These are phyloP conservation scores for Streptopelia turtur DNA, from an alignment of 2,797 vertebrate species.

Conservation along the genomic window DNA sequence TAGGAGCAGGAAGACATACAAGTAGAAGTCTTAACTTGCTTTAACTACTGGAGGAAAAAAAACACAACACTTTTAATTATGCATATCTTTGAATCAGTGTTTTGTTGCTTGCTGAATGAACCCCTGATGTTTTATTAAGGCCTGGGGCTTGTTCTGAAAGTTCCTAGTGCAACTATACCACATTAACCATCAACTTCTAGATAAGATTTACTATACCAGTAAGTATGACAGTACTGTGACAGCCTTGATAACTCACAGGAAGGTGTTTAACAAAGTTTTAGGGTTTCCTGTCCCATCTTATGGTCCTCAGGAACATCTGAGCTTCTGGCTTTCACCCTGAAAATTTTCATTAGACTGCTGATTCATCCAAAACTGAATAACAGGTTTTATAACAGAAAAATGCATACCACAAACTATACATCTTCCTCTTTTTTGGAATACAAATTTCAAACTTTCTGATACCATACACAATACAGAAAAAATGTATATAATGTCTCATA, in stretches of 20 bases:
- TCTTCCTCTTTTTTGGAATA: constrained; percentile 3
- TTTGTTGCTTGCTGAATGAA: not conserved
- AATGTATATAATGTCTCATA: constrained; percentile 30
- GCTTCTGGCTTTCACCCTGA: constrained; percentile 19
- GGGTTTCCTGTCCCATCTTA: not conserved
- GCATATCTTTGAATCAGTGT: not conserved
- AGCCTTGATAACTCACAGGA: not conserved
- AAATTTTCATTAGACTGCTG: constrained; percentile 19
- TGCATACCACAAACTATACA: not conserved
- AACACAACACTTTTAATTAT: not conserved
- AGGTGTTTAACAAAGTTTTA: not conserved
- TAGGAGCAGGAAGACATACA: constrained; percentile 63
- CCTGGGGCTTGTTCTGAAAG: constrained; percentile 32
- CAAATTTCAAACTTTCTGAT: constrained; percentile 8
- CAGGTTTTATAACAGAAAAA: constrained; percentile 25
- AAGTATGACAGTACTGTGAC: not conserved
- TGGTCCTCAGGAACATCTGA: not conserved
- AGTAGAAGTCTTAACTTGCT: constrained; percentile 62
- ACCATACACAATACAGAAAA: not conserved
- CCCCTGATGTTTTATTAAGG: constrained; percentile 18
- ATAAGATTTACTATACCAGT: constrained; percentile 11
- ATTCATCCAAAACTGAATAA: constrained; percentile 3
- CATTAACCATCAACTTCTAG: not conserved
- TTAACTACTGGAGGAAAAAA: not conserved
- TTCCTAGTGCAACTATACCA: not conserved